Percentiles rank a stretch among this genome's conserved stretches.
These are phyloP conservation scores for Malthinus seriepunctatus DNA, from an alignment of 2,888 invertebrate genomes.

Conservation along the genomic window DNA sequence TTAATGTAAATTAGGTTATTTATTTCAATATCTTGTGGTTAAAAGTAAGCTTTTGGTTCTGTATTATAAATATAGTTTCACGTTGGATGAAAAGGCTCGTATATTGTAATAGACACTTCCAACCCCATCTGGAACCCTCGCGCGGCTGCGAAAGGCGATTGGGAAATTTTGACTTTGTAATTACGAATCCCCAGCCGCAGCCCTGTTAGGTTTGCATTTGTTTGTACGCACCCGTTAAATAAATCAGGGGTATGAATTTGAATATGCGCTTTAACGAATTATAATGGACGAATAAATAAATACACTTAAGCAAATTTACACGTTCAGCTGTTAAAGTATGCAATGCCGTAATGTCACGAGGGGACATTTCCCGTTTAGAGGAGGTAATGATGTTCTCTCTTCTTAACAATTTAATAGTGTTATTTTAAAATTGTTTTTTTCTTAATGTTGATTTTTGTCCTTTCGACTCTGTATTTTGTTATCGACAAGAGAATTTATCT, in stretches of 20 bases:
- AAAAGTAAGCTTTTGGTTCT: too few relatives aligned
- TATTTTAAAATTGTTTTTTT: slow-evolving; percentile 12
- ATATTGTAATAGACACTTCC: slow-evolving; percentile 26
- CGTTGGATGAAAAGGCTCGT: slow-evolving; percentile 18
- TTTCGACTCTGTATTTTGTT: slow-evolving; percentile 8
- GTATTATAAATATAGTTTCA: background rate
- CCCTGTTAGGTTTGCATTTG: slow-evolving; percentile 40
- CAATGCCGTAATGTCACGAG: slow-evolving; percentile 22
- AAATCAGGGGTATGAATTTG: slow-evolving; percentile 54
- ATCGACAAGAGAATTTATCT: slow-evolving; percentile 30
- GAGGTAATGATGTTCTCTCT: slow-evolving; percentile 18
- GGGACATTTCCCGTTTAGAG: slow-evolving; percentile 29
- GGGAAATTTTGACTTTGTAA: slow-evolving; percentile 54
- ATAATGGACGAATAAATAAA: slow-evolving; percentile 54
- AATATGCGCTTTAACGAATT: slow-evolving; percentile 53
- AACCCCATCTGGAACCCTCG: slow-evolving; percentile 31
- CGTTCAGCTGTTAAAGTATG: slow-evolving; percentile 48
- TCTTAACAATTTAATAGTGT: slow-evolving; percentile 25
- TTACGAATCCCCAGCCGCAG: slow-evolving; percentile 48
- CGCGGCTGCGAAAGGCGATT: slow-evolving; percentile 31
- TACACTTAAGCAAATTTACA: slow-evolving; percentile 55
- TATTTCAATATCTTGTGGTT: too few relatives aligned
- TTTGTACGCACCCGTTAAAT: slow-evolving; percentile 49
- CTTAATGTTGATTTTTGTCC: slow-evolving; percentile 5
- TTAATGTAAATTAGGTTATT: too few relatives aligned